These are phyloP conservation scores for Rhopilema esculentum DNA, from an alignment of 30 jellyfish, hydroid and myxozoan genomes.

Conservation along the genomic window DNA sequence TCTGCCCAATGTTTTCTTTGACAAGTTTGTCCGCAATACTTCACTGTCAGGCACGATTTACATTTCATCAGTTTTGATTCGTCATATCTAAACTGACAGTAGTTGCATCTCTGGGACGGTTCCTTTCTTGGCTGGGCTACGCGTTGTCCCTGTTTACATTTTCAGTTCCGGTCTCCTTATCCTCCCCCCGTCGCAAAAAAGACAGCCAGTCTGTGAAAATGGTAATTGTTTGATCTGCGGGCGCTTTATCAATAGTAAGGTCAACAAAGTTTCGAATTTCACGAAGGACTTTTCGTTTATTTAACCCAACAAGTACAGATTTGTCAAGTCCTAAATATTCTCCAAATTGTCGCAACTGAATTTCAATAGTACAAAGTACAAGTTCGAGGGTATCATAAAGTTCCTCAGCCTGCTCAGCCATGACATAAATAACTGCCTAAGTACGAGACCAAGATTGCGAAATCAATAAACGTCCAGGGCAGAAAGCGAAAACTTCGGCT, in stretches of 20 bases:
- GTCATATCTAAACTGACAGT: not conserved
- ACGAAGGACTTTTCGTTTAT: conserved; percentile 22
- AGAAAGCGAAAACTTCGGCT: too few species aligned
- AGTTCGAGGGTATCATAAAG: conserved; percentile 22
- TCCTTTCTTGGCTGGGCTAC: conserved; percentile 28
- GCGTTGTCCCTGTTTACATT: conserved; percentile 18
- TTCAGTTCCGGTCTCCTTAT: conserved; percentile 13
- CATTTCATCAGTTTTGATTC: not conserved
- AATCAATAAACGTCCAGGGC: conserved; percentile 15
- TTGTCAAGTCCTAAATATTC: conserved; percentile 10
- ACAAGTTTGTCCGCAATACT: conserved; percentile 22
- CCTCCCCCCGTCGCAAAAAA: not conserved
- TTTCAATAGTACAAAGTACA: not conserved
- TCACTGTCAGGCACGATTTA: conserved; percentile 13
- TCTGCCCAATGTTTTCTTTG: conserved; percentile 44
- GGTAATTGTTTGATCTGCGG: conserved; percentile 3
- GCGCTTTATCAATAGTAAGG: conserved; percentile 9
- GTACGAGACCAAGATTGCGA: conserved; percentile 6
- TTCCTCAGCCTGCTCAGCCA: conserved; percentile 26
- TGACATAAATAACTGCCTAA: conserved; percentile 13
- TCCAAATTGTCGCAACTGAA: conserved; percentile 10
- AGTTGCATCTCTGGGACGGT: conserved; percentile 23
- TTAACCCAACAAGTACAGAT: not conserved
- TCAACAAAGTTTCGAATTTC: conserved; percentile 16
- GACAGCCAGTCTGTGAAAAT: conserved; percentile 20